Conservation (phyloP, 2,113 vertebrate genomes). For the Pelodiscus sinensis region DNA sequence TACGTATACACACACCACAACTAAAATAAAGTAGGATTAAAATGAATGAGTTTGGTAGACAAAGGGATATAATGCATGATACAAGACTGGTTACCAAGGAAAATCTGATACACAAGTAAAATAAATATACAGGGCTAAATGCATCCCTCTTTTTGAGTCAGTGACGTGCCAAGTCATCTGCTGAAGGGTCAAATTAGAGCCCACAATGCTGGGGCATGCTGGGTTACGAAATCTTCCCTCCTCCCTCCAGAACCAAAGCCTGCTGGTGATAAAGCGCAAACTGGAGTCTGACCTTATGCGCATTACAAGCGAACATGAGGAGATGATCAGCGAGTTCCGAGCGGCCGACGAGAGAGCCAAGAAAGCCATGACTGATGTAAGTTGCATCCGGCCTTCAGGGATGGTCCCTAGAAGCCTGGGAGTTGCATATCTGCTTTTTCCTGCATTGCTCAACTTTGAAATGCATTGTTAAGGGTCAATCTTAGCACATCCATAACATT, state of each 20-base stretch:
- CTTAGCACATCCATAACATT: conserved; percentile 37
- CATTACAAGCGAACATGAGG: conserved; percentile 76
- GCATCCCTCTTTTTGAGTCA: neutral
- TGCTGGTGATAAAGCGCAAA: conserved; percentile 77
- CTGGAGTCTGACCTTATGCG: conserved; percentile 76
- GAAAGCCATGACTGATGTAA: conserved; percentile 76
- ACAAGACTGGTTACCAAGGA: neutral
- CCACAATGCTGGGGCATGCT: neutral
- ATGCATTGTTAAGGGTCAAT: neutral
- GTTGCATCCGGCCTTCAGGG: conserved; percentile 3
- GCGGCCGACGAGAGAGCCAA: conserved; percentile 78
- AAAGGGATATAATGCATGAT: neutral
- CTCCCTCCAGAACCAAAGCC: conserved; percentile 75
- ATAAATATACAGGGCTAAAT: neutral
- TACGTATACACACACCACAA: neutral
- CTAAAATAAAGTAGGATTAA: neutral
- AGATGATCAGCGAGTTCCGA: conserved; percentile 78
- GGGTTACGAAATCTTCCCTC: neutral
- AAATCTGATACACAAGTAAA: neutral
- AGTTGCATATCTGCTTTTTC: conserved; percentile 14
- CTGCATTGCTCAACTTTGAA: conserved; percentile 12
- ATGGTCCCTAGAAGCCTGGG: neutral
- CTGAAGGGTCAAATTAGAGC: neutral
- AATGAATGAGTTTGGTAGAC: neutral
- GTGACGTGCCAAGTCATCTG: neutral